These are phyloP conservation scores for Papilio elwesi DNA, from an alignment of 2,888 invertebrate species.

Conservation along the genomic window DNA sequence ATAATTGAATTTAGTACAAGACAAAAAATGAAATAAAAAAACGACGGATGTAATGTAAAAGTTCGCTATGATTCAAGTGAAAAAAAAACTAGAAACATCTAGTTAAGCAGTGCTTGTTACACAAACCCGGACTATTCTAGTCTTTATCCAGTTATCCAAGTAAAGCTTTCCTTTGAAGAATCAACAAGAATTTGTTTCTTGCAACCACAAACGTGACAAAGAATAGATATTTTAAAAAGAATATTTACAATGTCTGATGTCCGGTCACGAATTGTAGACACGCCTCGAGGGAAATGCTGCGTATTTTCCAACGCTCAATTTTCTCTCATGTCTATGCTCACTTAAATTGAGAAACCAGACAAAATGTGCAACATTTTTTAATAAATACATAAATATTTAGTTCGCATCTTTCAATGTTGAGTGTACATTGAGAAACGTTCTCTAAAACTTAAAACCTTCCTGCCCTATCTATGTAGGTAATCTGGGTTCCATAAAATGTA, in stretches of 20 bases:
- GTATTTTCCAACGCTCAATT: not conserved
- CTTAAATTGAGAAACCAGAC: not conserved
- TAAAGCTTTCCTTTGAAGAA: constrained; percentile 14
- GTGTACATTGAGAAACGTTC: too few relatives aligned
- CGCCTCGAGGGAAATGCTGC: constrained; percentile 2
- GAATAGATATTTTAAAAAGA: not conserved
- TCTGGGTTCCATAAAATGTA: too few relatives aligned
- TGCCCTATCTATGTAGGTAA: too few relatives aligned
- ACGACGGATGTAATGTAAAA: not conserved
- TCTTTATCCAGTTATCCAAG: constrained; percentile 22
- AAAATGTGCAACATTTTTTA: not conserved
- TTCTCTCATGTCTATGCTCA: constrained; percentile 1
- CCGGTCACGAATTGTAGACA: constrained; percentile 26
- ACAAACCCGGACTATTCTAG: constrained; percentile 12
- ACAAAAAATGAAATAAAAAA: not conserved
- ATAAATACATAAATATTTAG: not conserved
- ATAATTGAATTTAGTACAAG: too few relatives aligned
- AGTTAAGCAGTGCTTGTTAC: not conserved
- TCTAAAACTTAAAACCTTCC: too few relatives aligned
- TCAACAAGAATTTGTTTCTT: constrained; percentile 13
- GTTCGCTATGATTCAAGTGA: not conserved
- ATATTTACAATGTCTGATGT: constrained; percentile 34
- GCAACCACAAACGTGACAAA: constrained; percentile 14
- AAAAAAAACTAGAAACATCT: not conserved
- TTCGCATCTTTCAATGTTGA: too few relatives aligned